phyloP scores from a whole-genome alignment of 2,797 vertebrate species.

The Gallinago nigripennis region DNA sequence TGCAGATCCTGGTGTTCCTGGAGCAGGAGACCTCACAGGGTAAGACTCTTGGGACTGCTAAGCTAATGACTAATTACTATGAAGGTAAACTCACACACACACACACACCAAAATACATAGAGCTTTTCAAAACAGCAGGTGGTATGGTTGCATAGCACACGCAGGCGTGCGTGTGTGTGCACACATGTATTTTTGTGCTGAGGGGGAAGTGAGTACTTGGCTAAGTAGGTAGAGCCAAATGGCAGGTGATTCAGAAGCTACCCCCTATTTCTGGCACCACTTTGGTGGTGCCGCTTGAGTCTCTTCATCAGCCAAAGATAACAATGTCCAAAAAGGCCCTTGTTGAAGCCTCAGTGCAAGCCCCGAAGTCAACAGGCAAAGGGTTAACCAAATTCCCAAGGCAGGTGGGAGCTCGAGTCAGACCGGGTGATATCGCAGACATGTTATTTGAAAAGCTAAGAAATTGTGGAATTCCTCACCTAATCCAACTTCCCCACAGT shows the following conservation, averaged over 20 bases:
- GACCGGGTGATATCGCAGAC: slow-evolving; percentile 51
- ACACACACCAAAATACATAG: neutral
- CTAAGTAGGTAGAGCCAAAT: slow-evolving; percentile 61
- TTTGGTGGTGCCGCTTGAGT: neutral
- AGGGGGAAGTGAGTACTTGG: slow-evolving; percentile 3
- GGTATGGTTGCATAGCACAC: neutral
- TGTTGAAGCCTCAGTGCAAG: neutral
- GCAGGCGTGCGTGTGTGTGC: slow-evolving; percentile 8
- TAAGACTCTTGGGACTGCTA: neutral
- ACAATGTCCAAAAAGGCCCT: neutral
- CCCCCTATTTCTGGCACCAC: neutral
- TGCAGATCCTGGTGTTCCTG: neutral
- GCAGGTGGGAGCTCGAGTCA: slow-evolving; percentile 53
- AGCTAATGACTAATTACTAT: neutral
- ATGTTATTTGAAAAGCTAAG: slow-evolving; percentile 74
- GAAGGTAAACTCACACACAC: neutral
- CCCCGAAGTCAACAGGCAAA: neutral
- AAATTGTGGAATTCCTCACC: slow-evolving; percentile 74
- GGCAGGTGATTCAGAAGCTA: slow-evolving; percentile 55
- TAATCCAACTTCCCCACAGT: slow-evolving; percentile 73
- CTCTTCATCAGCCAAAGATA: neutral
- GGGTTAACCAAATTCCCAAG: slow-evolving; percentile 56
- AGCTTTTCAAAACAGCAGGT: slow-evolving; percentile 23
- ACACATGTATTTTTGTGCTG: slow-evolving; percentile 58
- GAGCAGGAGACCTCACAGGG: neutral